Percentiles rank a stretch among this genome's conserved stretches.
Evolutionary conservation across 2,888 invertebrate genomes (phyloP).

Genomic region (Bimastos eiseni): DNA sequence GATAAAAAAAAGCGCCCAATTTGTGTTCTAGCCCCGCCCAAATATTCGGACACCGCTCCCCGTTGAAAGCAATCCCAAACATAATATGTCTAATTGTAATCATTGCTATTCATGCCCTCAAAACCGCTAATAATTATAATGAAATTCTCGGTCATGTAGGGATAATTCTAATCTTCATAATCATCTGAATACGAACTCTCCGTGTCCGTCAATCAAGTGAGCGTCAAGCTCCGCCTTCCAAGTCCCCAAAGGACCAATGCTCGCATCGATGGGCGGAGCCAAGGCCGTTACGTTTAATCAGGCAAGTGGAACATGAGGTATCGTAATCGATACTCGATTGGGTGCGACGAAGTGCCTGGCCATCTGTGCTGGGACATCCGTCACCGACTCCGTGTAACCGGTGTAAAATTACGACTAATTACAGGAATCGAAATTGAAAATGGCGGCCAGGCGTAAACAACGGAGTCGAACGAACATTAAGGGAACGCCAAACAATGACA

Average conservation of each 20-base stretch:
- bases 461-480: neutral
- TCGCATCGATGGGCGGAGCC: neutral
- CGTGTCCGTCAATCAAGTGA: neutral
- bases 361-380: neutral
- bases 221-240: neutral
- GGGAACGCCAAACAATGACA: neutral
- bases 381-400: neutral
- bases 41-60: neutral
- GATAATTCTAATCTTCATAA: neutral
- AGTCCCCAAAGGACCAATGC: neutral
- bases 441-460: neutral
- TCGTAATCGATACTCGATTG: neutral
- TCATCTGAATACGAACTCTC: neutral
- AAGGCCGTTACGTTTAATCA: neutral
- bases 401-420: conserved; percentile 13
- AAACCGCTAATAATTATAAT: neutral
- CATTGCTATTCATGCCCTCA: neutral
- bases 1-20: neutral
- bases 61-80: neutral
- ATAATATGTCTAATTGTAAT: neutral
- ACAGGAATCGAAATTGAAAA: neutral
- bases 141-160: neutral
- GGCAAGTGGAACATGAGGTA: neutral
- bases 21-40: neutral
- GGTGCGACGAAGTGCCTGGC: neutral